phyloP scores from a whole-genome alignment of 1,140 invertebrate genomes.

The Musca vetustissima region DNA sequence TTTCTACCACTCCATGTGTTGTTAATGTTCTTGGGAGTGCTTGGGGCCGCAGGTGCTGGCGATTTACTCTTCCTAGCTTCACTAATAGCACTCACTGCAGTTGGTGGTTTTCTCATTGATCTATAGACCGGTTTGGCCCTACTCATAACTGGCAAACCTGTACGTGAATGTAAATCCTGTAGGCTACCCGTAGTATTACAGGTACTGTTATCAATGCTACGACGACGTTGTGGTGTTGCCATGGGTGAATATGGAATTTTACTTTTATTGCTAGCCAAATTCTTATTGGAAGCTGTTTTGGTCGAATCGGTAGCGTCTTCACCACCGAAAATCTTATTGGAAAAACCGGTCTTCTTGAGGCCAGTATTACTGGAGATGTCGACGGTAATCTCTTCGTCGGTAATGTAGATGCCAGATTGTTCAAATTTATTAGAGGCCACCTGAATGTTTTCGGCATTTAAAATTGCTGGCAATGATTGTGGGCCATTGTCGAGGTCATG shows the following conservation, averaged over 20 bases:
- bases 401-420: conserved; percentile 54
- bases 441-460: conserved; percentile 31
- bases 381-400: conserved; percentile 61
- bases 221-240: conserved; percentile 41
- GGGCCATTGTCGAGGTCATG: conserved; percentile 34
- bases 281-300: not conserved
- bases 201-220: conserved; percentile 46
- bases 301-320: not conserved
- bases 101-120: conserved; percentile 49
- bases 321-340: conserved; percentile 59
- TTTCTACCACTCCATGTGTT: conserved; percentile 73
- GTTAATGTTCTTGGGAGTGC: conserved; percentile 57
- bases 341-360: conserved; percentile 66
- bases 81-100: not conserved
- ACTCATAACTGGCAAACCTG: conserved; percentile 33
- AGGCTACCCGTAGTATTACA: conserved; percentile 46
- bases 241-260: conserved; percentile 50
- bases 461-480: conserved; percentile 45
- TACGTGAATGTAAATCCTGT: conserved; percentile 42
- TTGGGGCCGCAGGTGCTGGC: conserved; percentile 33
- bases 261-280: conserved; percentile 28
- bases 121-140: conserved; percentile 48
- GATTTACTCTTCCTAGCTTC: conserved; percentile 13
- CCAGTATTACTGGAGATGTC: conserved; percentile 66
- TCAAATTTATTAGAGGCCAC: conserved; percentile 37